phyloP scores from a whole-genome alignment of 1,140 invertebrate species.

The Oscheius sp. region DNA sequence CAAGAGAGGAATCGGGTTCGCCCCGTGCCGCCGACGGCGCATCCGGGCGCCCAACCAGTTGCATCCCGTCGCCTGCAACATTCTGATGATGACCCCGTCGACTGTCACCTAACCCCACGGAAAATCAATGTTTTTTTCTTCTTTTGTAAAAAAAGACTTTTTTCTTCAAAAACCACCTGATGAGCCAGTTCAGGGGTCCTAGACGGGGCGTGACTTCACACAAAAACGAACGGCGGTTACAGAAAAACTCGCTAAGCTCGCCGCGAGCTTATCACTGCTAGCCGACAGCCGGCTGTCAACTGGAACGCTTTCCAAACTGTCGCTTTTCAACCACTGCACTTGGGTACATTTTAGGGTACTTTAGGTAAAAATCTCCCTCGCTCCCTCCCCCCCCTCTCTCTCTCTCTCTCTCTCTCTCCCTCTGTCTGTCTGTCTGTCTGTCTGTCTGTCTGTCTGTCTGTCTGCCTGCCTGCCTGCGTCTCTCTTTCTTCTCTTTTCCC shows the following conservation, averaged over 20 bases:
- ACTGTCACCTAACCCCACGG: neutral
- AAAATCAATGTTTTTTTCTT: neutral
- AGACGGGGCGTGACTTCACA: too few species aligned
- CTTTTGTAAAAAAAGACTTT: too few species aligned
- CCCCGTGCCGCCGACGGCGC: too few species aligned
- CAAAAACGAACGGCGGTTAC: neutral
- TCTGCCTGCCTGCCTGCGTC: neutral
- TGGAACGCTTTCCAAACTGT: too few species aligned
- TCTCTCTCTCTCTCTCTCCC: neutral
- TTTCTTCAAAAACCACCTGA: too few species aligned
- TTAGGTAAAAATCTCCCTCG: neutral
- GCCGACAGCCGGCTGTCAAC: neutral
- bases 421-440: neutral
- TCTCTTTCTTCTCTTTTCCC: neutral
- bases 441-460: neutral
- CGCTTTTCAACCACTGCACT: too few species aligned
- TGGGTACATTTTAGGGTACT: too few species aligned
- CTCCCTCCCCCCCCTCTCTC: neutral
- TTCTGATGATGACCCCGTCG: neutral
- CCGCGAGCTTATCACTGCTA: constrained; percentile 7
- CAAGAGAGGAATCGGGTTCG: too few species aligned
- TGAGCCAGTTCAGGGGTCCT: too few species aligned
- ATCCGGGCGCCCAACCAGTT: too few species aligned
- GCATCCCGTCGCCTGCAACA: neutral
- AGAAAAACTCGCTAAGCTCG: constrained; percentile 9